phyloP scores from a whole-genome alignment of 1,140 invertebrate genomes.

The Aradophagus sp. region DNA sequence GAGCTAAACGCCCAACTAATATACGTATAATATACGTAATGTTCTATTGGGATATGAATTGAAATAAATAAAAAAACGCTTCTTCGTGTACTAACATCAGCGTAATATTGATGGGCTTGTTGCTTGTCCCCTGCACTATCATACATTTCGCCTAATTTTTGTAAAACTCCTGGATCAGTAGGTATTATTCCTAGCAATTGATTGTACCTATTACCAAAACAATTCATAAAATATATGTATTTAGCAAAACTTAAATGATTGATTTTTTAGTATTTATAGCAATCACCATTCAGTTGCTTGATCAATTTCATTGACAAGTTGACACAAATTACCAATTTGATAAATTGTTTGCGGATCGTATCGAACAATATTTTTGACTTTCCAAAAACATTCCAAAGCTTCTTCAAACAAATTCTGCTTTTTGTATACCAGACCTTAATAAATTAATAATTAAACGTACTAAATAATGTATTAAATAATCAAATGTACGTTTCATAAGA shows the following conservation, averaged over 20 bases:
- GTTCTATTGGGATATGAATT: no score
- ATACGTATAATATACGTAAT: no score
- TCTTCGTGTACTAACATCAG: conserved; percentile 80
- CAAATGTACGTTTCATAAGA: no score
- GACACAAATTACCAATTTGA: conserved; percentile 89
- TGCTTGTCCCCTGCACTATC: conserved; percentile 91
- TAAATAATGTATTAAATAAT: no score
- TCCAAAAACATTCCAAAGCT: conserved; percentile 87
- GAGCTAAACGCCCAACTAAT: no score
- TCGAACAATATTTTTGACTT: conserved; percentile 85
- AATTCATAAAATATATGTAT: conserved; percentile 4
- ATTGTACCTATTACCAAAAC: conserved; percentile 81
- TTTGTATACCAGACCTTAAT: conserved; percentile 86
- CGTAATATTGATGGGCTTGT: conserved; percentile 93
- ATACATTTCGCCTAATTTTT: conserved; percentile 89
- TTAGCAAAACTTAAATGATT: conserved; percentile 19
- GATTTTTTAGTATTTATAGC: no score
- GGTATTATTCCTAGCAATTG: conserved; percentile 89
- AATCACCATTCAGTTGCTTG: conserved; percentile 86
- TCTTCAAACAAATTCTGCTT: conserved; percentile 83
- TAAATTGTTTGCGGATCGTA: conserved; percentile 90
- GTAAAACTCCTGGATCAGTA: conserved; percentile 87
- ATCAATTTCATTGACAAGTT: conserved; percentile 83
- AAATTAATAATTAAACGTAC: conserved; percentile 5
- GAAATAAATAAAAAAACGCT: no score